Conservation (phyloP, 2,113 vertebrate species). For the Heterocephalus glaber region DNA sequence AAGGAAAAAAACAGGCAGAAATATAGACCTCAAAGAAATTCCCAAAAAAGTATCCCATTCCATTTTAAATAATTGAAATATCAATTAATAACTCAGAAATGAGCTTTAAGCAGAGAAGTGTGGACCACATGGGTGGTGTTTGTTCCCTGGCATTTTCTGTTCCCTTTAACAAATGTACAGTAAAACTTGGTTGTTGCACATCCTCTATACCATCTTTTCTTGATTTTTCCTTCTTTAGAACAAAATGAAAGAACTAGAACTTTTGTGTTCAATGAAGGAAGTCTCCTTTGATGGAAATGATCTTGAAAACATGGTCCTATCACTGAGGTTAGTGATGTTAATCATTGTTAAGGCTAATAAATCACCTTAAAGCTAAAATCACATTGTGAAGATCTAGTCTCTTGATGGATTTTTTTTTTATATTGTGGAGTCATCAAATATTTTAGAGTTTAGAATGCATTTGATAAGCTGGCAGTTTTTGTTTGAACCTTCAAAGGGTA, state of each 20-base stretch:
- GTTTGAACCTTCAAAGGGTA: constrained; percentile 31
- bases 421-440: not conserved
- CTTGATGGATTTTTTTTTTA: not conserved
- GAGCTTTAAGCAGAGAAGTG: constrained; percentile 13
- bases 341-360: not conserved
- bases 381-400: not conserved
- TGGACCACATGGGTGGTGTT: not conserved
- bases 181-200: constrained; percentile 44
- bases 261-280: constrained; percentile 97
- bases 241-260: constrained; percentile 98
- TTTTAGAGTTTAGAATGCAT: constrained; percentile 44
- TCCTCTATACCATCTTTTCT: constrained; percentile 66
- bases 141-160: not conserved
- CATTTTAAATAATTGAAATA: constrained; percentile 61
- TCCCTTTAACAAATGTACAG: not conserved
- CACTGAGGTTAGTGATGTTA: constrained; percentile 89
- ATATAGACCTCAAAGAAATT: not conserved
- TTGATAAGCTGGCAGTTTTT: not conserved
- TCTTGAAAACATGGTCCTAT: constrained; percentile 95
- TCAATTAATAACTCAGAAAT: not conserved
- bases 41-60: not conserved
- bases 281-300: constrained; percentile 95
- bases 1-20: not conserved
- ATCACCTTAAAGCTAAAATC: constrained; percentile 14
- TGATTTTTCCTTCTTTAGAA: constrained; percentile 86